These are phyloP conservation scores for Tribolium freemani DNA, from an alignment of 2,888 invertebrate species.

Conservation along the genomic window DNA sequence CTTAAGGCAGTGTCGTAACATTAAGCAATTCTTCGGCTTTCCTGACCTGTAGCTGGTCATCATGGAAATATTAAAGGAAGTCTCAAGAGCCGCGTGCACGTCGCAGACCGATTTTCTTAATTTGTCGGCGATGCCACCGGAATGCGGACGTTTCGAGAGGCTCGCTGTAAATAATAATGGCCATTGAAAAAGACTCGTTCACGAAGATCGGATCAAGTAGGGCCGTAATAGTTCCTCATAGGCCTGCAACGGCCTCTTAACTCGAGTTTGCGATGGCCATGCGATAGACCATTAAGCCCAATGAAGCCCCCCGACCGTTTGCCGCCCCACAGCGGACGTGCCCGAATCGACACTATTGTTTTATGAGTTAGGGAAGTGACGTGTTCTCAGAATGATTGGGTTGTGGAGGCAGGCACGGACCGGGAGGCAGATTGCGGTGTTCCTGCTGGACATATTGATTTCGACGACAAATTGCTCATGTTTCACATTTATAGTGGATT, in stretches of 20 bases:
- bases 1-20: slow-evolving; percentile 37
- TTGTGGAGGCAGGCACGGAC: slow-evolving; percentile 49
- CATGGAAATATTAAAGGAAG: neutral
- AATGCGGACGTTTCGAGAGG: slow-evolving; percentile 11
- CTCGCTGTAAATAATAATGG: slow-evolving; percentile 35
- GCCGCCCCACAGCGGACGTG: slow-evolving; percentile 56
- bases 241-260: slow-evolving; percentile 62
- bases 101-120: slow-evolving; percentile 5
- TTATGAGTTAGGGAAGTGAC: slow-evolving; percentile 62
- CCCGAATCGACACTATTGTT: slow-evolving; percentile 61
- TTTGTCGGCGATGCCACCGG: slow-evolving; percentile 2
- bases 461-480: slow-evolving; percentile 51
- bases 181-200: slow-evolving; percentile 33
- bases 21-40: slow-evolving; percentile 37
- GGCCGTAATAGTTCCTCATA: slow-evolving; percentile 60
- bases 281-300: slow-evolving; percentile 62
- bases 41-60: slow-evolving; percentile 34
- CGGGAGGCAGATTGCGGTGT: slow-evolving; percentile 53
- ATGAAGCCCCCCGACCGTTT: slow-evolving; percentile 54
- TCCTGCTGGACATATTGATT: slow-evolving; percentile 51
- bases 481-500: slow-evolving; percentile 47
- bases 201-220: slow-evolving; percentile 46
- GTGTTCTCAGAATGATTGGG: slow-evolving; percentile 56
- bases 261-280: slow-evolving; percentile 61
- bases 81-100: neutral